A percentile compares a stretch with the other conserved stretches of the same genome.
These are phyloP conservation scores for Neosilurus hyrtlii DNA, from an alignment of 2,797 vertebrate genomes.

Conservation along the genomic window DNA sequence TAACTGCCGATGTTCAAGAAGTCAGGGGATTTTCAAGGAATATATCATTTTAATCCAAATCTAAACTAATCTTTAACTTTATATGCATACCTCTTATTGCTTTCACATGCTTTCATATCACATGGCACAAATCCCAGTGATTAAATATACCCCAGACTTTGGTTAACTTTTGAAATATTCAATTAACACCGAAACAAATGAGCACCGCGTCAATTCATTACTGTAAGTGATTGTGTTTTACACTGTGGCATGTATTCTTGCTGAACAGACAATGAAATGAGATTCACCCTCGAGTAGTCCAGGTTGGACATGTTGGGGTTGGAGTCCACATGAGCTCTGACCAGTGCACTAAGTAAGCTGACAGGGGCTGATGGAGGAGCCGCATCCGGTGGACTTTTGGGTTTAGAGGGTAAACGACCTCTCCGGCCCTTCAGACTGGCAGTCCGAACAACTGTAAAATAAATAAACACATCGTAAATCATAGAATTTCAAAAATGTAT, in stretches of 20 bases:
- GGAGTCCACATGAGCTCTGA: constrained; percentile 98
- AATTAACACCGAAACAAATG: not conserved
- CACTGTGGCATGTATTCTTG: not conserved
- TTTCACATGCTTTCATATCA: not conserved
- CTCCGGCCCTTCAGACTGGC: constrained; percentile 96
- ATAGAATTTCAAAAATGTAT: too few relatives aligned
- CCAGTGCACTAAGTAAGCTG: constrained; percentile 96
- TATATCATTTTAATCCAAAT: not conserved
- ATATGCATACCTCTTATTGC: not conserved
- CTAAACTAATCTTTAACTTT: not conserved
- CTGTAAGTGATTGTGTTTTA: not conserved
- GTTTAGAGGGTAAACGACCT: constrained; percentile 96
- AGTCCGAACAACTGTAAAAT: constrained; percentile 87
- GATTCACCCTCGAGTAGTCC: constrained; percentile 97
- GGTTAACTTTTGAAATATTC: not conserved
- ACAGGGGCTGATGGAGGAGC: constrained; percentile 93
- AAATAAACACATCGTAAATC: too few relatives aligned
- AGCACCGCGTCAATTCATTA: not conserved
- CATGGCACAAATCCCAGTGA: not conserved
- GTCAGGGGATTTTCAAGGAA: not conserved
- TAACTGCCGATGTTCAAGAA: not conserved
- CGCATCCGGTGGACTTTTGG: constrained; percentile 96
- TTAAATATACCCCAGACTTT: not conserved
- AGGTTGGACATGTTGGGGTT: constrained; percentile 96
- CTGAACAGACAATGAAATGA: constrained; percentile 3